A percentile compares a stretch with the other conserved stretches of the same genome.
Evolutionary conservation across 2,113 vertebrate genomes (phyloP).

Genomic region (Astatotilapia flaviijosephi): DNA sequence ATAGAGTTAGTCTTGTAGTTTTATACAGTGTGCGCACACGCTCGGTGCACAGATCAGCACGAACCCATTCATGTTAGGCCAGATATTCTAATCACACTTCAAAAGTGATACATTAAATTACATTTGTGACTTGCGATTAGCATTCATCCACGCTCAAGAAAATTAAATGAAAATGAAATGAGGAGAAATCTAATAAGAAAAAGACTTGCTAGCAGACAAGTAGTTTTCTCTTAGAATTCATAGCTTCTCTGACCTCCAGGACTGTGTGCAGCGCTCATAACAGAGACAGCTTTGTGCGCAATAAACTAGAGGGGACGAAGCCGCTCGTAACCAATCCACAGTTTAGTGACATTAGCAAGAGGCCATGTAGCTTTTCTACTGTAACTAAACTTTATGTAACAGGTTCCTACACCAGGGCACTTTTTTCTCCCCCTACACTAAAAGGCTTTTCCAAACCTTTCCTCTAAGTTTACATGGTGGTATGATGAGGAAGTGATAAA

Average conservation of each 20-base stretch:
- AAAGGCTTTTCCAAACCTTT: neutral
- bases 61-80: neutral
- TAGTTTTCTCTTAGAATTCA: conserved; percentile 1
- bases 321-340: neutral
- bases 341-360: conserved; percentile 5
- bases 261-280: conserved; percentile 7
- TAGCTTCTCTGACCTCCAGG: conserved; percentile 20
- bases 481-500: neutral
- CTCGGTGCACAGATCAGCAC: neutral
- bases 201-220: neutral
- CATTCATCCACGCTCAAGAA: neutral
- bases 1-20: neutral
- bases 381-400: conserved; percentile 9
- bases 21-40: neutral
- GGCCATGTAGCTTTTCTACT: neutral
- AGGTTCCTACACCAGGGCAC: neutral
- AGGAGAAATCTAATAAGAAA: conserved; percentile 19
- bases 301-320: conserved; percentile 18
- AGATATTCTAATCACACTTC: conserved; percentile 22
- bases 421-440: neutral
- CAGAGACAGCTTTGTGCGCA: neutral
- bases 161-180: conserved; percentile 10
- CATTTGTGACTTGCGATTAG: conserved; percentile 14
- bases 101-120: conserved; percentile 12
- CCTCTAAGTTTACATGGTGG: neutral